Base-by-base conservation (phyloP, 1,140 invertebrate species). In the Ostrea edulis region DNA sequence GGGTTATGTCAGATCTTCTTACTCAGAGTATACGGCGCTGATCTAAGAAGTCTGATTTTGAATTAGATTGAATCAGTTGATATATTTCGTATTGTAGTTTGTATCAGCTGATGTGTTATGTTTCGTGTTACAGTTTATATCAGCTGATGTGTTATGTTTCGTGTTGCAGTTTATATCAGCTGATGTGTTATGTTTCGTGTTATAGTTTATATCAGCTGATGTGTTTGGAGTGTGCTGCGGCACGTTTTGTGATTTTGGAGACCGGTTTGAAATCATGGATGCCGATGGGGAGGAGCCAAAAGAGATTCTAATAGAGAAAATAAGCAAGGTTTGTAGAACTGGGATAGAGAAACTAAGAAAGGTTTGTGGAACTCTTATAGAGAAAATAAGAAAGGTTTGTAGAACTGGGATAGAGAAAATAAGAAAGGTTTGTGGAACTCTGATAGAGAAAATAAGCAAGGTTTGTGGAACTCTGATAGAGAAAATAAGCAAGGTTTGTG, bases 181-280 rank as follows among this genome's bases (percentile, higher is more conserved):
- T n/a, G n/a, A n/a, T 92, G 94, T 95, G 7, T 94, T 89, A n/a
- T n/a, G n/a, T n/a, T n/a, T n/a, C n/a, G n/a, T n/a, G n/a, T n/a
- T n/a, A n/a, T n/a, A n/a, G n/a, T n/a, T n/a, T n/a, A n/a, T n/a
- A n/a, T n/a, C n/a, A n/a, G 91, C 91, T 51, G 94, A 95, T 92
- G 94, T 95, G 7, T 94, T 89, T 92, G 95, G 95, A n/a, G 88
- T 95, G n/a, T 94, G 95, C 89, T 90, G 90, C 82, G 90, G 91
- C 77, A 89, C 89, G 12, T 95, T 95, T 88, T 93, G 91, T 93
- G 95, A 95, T 88, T 95, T 95, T 93, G 95, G 95, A 11, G 92
- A 94, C 77, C 87, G 90, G 20, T 95, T 95, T 93, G 92, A 95
- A 86, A 93, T 95, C 0, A 77, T 91, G 77, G 95, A 95, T 90